A percentile compares a stretch with the other conserved stretches of the same genome.
Evolutionary conservation across 2,113 vertebrate species (phyloP).

Genomic region (Psilopogon haemacephalus): DNA sequence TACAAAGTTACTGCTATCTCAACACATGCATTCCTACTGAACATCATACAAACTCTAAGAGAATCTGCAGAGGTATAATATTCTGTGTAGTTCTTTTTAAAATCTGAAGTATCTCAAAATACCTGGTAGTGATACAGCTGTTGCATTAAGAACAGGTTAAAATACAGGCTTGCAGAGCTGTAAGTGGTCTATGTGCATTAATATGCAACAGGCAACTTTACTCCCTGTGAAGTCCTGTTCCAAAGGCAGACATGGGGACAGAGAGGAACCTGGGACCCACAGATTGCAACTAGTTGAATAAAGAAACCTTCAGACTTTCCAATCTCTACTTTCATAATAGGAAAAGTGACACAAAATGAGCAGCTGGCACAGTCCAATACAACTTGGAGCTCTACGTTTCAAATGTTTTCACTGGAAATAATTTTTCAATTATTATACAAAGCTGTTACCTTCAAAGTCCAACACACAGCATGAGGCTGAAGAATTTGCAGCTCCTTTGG

Average conservation of each 20-base stretch:
- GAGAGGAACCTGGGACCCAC: not conserved
- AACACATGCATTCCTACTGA: rapidly evolving
- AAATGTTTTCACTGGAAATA: not conserved
- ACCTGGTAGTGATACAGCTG: not conserved
- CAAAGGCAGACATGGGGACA: not conserved
- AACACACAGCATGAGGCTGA: not conserved
- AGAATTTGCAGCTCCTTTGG: not conserved
- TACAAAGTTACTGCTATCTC: not conserved
- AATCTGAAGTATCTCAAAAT: not conserved
- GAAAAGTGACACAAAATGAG: not conserved
- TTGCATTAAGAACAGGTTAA: not conserved
- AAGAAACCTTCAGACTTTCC: not conserved
- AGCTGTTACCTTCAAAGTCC: not conserved
- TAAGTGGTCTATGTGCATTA: not conserved
- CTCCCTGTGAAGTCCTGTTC: not conserved
- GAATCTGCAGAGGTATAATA: not conserved
- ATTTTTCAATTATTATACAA: not conserved
- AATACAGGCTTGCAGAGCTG: rapidly evolving
- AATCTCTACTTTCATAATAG: not conserved
- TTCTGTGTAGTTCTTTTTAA: not conserved
- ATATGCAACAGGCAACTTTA: not conserved
- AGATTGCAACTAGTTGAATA: not conserved
- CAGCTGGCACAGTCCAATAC: not conserved
- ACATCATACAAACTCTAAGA: not conserved
- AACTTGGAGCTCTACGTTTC: not conserved